Evolutionary conservation across 2,888 invertebrate genomes (phyloP).

Genomic region (Philereme vetulata): DNA sequence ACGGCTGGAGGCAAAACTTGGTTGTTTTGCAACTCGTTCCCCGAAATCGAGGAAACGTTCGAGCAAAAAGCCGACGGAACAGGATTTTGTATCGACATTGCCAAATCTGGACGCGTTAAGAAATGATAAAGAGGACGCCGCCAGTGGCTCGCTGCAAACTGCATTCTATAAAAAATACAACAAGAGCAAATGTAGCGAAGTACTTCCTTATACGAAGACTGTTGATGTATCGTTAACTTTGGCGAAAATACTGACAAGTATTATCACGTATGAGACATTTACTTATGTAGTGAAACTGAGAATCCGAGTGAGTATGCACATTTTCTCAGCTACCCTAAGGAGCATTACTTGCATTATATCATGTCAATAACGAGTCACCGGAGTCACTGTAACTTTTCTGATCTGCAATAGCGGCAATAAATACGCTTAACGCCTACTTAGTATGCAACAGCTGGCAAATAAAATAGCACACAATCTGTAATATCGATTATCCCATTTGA

Average conservation of each 20-base stretch:
- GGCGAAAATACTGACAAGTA: conserved; percentile 27
- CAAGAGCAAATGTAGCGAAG: conserved; percentile 54
- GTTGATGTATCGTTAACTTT: conserved; percentile 41
- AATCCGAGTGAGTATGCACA: not conserved
- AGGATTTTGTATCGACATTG: conserved; percentile 80
- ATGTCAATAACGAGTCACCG: too few species aligned
- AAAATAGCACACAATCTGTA: conserved; percentile 49
- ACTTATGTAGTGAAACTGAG: not conserved
- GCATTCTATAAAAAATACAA: conserved; percentile 40
- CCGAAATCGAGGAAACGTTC: conserved; percentile 78
- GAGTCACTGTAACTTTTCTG: not conserved
- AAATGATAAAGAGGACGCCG: conserved; percentile 80
- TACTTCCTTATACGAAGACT: conserved; percentile 52
- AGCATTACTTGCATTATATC: not conserved
- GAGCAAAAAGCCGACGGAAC: conserved; percentile 78
- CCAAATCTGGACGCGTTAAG: conserved; percentile 82
- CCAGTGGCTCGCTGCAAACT: conserved; percentile 54
- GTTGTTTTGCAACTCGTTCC: conserved; percentile 76
- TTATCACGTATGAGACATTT: conserved; percentile 2
- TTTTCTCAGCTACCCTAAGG: not conserved
- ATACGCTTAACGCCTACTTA: conserved; percentile 33
- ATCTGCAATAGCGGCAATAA: conserved; percentile 10
- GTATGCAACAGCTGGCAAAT: conserved; percentile 50
- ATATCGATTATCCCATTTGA: conserved; percentile 62
- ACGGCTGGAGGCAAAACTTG: conserved; percentile 74